Percentiles rank a stretch among this genome's conserved stretches.
phyloP scores from a whole-genome alignment of 2,797 vertebrate genomes.

The Clarias platycephalus region DNA sequence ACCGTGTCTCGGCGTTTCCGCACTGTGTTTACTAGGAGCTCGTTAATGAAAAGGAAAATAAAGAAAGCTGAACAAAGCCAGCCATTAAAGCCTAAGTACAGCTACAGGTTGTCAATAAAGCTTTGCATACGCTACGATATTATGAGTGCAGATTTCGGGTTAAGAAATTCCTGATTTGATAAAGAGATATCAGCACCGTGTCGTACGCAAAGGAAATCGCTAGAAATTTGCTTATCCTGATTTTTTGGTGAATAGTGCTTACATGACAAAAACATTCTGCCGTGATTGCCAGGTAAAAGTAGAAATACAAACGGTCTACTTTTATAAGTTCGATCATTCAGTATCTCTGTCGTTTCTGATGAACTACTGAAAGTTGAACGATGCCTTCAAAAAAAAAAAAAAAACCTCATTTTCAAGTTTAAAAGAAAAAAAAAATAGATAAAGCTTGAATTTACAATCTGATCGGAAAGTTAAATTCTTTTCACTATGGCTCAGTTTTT shows the following conservation, averaged over 20 bases:
- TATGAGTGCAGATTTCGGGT: not conserved
- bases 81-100: not conserved
- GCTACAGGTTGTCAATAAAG: slow-evolving; percentile 28
- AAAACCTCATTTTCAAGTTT: not conserved
- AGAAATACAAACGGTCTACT: not conserved
- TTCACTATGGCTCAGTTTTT: not conserved
- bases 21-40: not conserved
- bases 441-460: not conserved
- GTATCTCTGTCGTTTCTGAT: not conserved
- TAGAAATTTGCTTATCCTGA: not conserved
- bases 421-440: not conserved
- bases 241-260: not conserved
- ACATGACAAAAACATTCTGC: not conserved
- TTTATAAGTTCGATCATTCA: not conserved
- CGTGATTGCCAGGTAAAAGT: not conserved
- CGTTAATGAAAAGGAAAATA: not conserved
- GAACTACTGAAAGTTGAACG: not conserved
- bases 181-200: not conserved
- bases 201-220: not conserved
- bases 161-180: slow-evolving; percentile 9
- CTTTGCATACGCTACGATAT: not conserved
- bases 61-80: not conserved
- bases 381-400: not conserved
- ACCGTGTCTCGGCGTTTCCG: not conserved
- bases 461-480: not conserved